phyloP scores from a whole-genome alignment of 2,113 vertebrate genomes.

The Ramphastos sulfuratus region DNA sequence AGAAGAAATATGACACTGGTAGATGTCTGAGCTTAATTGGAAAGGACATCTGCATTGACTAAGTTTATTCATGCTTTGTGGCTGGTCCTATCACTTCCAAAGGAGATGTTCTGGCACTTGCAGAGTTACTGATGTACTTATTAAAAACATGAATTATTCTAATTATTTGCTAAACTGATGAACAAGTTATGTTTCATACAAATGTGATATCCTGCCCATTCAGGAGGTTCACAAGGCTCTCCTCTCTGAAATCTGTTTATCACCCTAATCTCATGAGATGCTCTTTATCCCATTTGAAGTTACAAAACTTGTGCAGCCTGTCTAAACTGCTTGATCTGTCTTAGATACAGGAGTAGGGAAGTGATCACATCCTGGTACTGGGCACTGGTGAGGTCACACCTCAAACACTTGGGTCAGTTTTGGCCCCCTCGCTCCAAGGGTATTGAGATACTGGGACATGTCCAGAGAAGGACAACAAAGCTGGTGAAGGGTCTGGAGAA shows the following conservation, averaged over 20 bases:
- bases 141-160: neutral
- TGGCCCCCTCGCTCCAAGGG: too few species aligned
- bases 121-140: fast-evolving
- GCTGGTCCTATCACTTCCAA: neutral
- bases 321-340: too few species aligned
- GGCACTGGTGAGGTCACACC: too few species aligned
- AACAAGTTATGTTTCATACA: neutral
- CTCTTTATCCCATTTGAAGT: neutral
- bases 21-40: conserved; percentile 16
- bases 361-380: too few species aligned
- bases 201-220: neutral
- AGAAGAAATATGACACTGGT: neutral
- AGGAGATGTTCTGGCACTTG: neutral
- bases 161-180: neutral
- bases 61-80: conserved; percentile 35
- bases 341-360: too few species aligned
- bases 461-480: too few species aligned
- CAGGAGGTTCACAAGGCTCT: neutral
- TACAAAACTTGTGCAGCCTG: neutral
- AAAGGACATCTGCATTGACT: conserved; percentile 27
- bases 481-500: too few species aligned
- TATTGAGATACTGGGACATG: too few species aligned
- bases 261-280: neutral
- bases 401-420: too few species aligned
- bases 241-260: neutral